A percentile compares a stretch with the other conserved stretches of the same genome.
These are phyloP conservation scores for Amphiura filiformis DNA, from an alignment of 35 echinoderm and acorn worm species.

Conservation along the genomic window DNA sequence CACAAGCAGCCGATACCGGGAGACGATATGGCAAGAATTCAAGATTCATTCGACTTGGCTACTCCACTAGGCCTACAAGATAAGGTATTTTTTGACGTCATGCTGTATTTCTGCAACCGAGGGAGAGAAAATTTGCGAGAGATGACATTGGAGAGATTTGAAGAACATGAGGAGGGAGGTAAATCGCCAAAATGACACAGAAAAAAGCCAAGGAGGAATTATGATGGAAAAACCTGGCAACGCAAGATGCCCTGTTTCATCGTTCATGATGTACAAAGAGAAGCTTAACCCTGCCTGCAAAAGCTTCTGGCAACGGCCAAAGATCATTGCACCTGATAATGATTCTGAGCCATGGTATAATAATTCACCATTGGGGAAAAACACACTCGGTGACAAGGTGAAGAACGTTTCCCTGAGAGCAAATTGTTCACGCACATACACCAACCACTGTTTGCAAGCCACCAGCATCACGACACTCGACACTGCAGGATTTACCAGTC, in stretches of 20 bases:
- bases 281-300: constrained; percentile 17
- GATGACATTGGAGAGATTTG: neutral
- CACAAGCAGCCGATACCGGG: constrained; percentile 24
- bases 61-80: constrained; percentile 21
- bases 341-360: neutral
- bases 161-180: too few species aligned
- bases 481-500: too few species aligned
- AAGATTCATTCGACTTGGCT: constrained; percentile 22
- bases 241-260: constrained; percentile 22
- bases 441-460: constrained; percentile 40
- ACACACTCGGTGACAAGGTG: constrained; percentile 42
- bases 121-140: constrained; percentile 27
- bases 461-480: constrained; percentile 43
- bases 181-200: neutral
- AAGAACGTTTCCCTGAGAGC: constrained; percentile 26
- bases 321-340: neutral
- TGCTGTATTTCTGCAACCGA: constrained; percentile 45
- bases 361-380: neutral
- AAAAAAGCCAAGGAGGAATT: constrained; percentile 21
- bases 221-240: constrained; percentile 31
- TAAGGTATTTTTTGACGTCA: constrained; percentile 25
- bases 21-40: constrained; percentile 25
- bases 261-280: neutral
- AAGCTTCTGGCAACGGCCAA: constrained; percentile 51
- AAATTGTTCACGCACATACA: constrained; percentile 24